Evolutionary conservation across 2,113 vertebrate species (phyloP).

Genomic region (Pimephales promelas): DNA sequence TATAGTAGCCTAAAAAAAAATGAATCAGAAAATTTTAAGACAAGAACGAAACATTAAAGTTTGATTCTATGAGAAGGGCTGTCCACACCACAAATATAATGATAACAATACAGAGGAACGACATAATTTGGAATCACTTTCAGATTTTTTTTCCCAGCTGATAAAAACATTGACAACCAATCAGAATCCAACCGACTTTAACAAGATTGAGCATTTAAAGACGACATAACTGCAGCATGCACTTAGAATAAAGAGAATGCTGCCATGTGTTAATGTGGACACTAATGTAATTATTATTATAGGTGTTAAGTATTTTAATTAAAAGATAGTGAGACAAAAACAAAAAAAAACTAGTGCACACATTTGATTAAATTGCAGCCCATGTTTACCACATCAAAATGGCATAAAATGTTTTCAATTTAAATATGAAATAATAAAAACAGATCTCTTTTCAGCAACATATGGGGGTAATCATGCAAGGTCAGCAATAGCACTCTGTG

Average conservation of each 20-base stretch:
- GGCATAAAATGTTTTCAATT: not conserved
- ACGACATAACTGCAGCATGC: not conserved
- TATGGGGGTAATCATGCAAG: no score
- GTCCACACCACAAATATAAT: no score
- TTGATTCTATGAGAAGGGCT: no score
- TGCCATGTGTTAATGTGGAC: not conserved
- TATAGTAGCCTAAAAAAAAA: no score
- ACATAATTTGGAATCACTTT: no score
- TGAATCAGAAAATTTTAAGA: no score
- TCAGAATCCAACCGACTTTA: no score
- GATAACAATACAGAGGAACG: no score
- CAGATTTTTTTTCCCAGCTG: no score
- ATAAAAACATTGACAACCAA: no score
- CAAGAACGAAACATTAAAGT: no score
- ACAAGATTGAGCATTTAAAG: not conserved
- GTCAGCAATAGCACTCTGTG: no score
- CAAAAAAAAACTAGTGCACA: not conserved
- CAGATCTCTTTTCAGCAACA: not conserved
- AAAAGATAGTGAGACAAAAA: not conserved
- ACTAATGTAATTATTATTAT: not conserved
- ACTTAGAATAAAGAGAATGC: not conserved
- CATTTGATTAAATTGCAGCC: not conserved
- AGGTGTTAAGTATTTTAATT: not conserved
- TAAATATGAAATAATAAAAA: not conserved
- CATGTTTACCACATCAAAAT: not conserved